A percentile compares a stretch with the other conserved stretches of the same genome.
phyloP scores from a whole-genome alignment of 2,888 invertebrate genomes.

The Oscheius sp. region DNA sequence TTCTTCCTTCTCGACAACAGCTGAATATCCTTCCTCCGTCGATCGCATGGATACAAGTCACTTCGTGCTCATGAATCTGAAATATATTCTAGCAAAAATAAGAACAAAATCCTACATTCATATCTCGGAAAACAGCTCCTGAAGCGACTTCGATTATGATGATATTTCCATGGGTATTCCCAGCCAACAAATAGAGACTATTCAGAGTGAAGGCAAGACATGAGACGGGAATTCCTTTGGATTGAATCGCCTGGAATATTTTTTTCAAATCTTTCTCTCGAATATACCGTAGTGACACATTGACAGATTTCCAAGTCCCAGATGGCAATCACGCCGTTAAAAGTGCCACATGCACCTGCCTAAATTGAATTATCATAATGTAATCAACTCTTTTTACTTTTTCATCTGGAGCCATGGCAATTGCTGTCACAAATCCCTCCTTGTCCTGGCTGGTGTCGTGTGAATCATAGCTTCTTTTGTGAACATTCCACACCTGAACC shows the following conservation, averaged over 20 bases:
- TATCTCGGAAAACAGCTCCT: slow-evolving; percentile 40
- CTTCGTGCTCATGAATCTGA: slow-evolving; percentile 50
- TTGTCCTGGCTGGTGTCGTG: slow-evolving; percentile 49
- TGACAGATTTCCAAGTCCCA: slow-evolving; percentile 70
- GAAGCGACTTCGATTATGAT: slow-evolving; percentile 47
- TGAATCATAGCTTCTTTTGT: slow-evolving; percentile 43
- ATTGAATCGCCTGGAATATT: slow-evolving; percentile 59
- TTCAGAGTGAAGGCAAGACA: slow-evolving; percentile 62
- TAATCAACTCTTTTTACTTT: slow-evolving; percentile 34
- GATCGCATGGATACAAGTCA: slow-evolving; percentile 54
- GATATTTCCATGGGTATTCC: slow-evolving; percentile 57
- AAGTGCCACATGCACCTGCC: slow-evolving; percentile 67
- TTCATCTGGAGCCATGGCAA: slow-evolving; percentile 63
- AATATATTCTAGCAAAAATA: background rate
- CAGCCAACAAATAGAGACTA: slow-evolving; percentile 57
- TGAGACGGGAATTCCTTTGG: slow-evolving; percentile 56
- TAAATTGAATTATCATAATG: slow-evolving; percentile 14
- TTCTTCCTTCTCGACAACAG: slow-evolving; percentile 54
- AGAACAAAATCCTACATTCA: slow-evolving; percentile 34
- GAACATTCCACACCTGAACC: slow-evolving; percentile 67
- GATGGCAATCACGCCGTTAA: slow-evolving; percentile 65
- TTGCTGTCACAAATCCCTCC: slow-evolving; percentile 57
- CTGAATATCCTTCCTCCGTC: slow-evolving; percentile 62
- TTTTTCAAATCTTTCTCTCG: no score
- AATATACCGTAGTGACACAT: slow-evolving; percentile 60